Base-by-base conservation (phyloP, 2,797 vertebrate species). In the Tokudaia muenninki region DNA sequence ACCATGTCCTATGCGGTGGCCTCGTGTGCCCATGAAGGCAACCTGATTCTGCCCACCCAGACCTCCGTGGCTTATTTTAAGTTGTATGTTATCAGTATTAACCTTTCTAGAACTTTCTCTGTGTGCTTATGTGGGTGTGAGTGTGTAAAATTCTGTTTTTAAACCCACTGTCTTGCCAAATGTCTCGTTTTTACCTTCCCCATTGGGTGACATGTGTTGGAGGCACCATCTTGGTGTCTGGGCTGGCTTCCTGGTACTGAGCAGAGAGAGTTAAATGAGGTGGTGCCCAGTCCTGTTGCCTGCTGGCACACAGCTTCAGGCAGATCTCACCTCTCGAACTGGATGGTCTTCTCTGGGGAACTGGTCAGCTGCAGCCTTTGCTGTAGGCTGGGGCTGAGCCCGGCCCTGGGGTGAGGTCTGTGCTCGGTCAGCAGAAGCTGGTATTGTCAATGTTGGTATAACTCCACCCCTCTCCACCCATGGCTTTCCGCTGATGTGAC, bases 351-450 rank as follows among this genome's bases (percentile, higher is more conserved):
- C 7, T 67, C 91, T 89, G 75, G 50, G 79, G 79, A 88, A 70
- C 24, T 70, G 24, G 31, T 47, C 3, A 0, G 21, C 52, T 16
- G 29, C 26, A 37, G 63, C 14, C 84, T 88, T 79, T 72, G 1
- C 31, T 34, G 24, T 26, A 47, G 90, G 24, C 72, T 78, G 63
- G 14, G 29, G 59, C 74, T 67, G 24, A 65, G 74, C 5, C 44
- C 4, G 21, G 2, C 0, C 19, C 37, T 50, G 44, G 31, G 34
- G 47, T 57, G 34, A 31, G 70, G 44, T 44, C 77, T 21, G 24
- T 24, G 16, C 12, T 3, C 29, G 26, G 0, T 83, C 41, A 31
- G 70, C 0, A 22, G 57, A 0, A 3, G 19, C 0, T 41, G 0
- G 19, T 63, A 0, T 3, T 41, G 10, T 2, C 34, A 41, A 6